A percentile compares a stretch with the other conserved stretches of the same genome.
phyloP scores from a whole-genome alignment of 2,888 invertebrate genomes.

The Notodonta dromedarius region DNA sequence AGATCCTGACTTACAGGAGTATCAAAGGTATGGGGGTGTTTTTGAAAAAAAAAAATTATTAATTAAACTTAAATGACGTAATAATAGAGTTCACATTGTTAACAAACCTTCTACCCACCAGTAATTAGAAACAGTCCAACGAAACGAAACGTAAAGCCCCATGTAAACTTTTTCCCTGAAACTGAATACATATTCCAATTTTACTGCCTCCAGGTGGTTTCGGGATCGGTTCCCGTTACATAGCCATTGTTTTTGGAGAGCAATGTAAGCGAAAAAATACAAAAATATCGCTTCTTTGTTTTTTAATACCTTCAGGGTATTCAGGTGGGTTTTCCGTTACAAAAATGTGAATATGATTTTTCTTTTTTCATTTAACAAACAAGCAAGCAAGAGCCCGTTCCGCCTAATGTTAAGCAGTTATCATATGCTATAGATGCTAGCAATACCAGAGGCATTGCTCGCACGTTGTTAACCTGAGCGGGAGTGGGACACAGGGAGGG shows the following conservation, averaged over 20 bases:
- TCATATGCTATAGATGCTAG: no score
- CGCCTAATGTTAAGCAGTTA: no score
- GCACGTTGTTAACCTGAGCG: no score
- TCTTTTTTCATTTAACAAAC: no score
- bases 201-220: conserved; percentile 49
- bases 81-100: no score
- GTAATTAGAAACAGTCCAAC: not conserved
- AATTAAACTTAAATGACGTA: no score
- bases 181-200: conserved; percentile 55
- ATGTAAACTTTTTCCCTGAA: conserved; percentile 36
- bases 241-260: conserved; percentile 45
- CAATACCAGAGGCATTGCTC: no score
- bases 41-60: no score
- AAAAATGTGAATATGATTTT: not conserved
- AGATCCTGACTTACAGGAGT: no score
- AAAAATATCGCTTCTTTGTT: conserved; percentile 22
- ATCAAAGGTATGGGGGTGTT: no score
- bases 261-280: conserved; percentile 42
- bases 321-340: conserved; percentile 5
- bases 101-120: not conserved
- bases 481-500: no score
- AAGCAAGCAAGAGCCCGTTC: no score
- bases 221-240: conserved; percentile 28
- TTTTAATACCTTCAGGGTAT: conserved; percentile 36
- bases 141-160: not conserved